Percentiles rank a stretch among this genome's conserved stretches.
Evolutionary conservation across 2,113 vertebrate genomes (phyloP).

Genomic region (Dascyllus trimaculatus): DNA sequence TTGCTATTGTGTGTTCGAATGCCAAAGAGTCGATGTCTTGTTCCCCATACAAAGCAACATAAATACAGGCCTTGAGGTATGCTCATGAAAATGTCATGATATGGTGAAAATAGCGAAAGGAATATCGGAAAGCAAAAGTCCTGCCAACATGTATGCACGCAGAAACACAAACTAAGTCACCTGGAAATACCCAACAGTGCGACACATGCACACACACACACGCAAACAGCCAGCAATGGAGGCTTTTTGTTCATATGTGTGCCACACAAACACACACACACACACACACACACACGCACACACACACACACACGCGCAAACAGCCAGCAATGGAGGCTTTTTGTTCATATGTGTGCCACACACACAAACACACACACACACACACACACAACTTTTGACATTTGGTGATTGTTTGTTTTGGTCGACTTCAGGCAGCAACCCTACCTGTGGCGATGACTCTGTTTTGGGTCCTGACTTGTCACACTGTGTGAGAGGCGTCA

Average conservation of each 20-base stretch:
- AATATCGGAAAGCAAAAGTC: slow-evolving; percentile 32
- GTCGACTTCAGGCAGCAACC: slow-evolving; percentile 68
- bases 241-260: too few relatives aligned
- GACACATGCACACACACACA: slow-evolving; percentile 18
- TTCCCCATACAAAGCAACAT: slow-evolving; percentile 70
- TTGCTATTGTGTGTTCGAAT: slow-evolving; percentile 59
- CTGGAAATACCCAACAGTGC: slow-evolving; percentile 47
- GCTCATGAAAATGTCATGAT: slow-evolving; percentile 71
- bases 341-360: background rate
- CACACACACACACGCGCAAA: slow-evolving; percentile 2
- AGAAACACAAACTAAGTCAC: slow-evolving; percentile 44
- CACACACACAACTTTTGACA: slow-evolving; percentile 62
- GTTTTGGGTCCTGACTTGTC: slow-evolving; percentile 80
- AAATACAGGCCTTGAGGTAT: slow-evolving; percentile 71
- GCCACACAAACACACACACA: background rate
- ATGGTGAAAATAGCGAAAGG: slow-evolving; percentile 65
- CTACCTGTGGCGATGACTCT: slow-evolving; percentile 77
- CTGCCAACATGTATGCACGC: background rate
- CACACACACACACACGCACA: slow-evolving; percentile 10
- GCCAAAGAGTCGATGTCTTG: slow-evolving; percentile 54
- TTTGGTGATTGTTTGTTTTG: slow-evolving; percentile 77
- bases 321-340: background rate
- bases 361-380: slow-evolving; percentile 10
- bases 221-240: background rate
- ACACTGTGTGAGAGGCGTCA: slow-evolving; percentile 69